Evolutionary conservation across 2,113 vertebrate genomes (phyloP), one percentile per base, ranked within the genome.

Genomic region (Grus americana): DNA sequence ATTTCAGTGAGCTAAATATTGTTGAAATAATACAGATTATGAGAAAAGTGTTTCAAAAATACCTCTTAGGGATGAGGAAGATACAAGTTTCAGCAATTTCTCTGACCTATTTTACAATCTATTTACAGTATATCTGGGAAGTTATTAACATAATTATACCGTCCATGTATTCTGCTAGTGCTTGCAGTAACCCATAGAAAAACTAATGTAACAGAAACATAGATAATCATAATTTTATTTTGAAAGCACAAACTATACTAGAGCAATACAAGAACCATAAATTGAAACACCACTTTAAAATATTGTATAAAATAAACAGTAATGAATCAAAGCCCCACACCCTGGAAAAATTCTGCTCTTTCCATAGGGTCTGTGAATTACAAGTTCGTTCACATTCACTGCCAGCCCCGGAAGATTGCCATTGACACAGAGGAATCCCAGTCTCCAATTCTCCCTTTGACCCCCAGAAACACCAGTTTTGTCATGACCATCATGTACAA

Each of bases 91-190:
- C 72, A 74, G 63, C 61, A 92, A 85, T 86, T 89, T 67, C 62
- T 44, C 61, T 86, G 85, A 85, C 63, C 62, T 85, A 92, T 92
- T 96, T 94, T 92, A 94, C 67, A 94, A 66, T 93, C 89, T 94
- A 72, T 92, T 91, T 91, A 80, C 63, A 93, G 40, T 86, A 74
- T 91, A 86, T 86, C 79, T 93, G n/a, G 46, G 63, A 95, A 91
- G 87, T 44, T 59, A 76, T 95, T 95, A 96, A 70, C 54, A 55
- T 93, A 93, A 95, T 93, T 91, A 88, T 30, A 70, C 49, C 72
- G 15, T 21, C 50, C 50, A 52, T 73, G 78, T 85, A 93, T 79
- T 74, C 63, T 23, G n/a, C 79, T 97, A 91, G 71, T 79, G 59
- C 71, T 91, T 88, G 46, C 40, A 92, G 70, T 88, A 95, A 92